These are phyloP conservation scores for Drosophila saltans DNA, from an alignment of 1,140 invertebrate genomes.

Conservation along the genomic window DNA sequence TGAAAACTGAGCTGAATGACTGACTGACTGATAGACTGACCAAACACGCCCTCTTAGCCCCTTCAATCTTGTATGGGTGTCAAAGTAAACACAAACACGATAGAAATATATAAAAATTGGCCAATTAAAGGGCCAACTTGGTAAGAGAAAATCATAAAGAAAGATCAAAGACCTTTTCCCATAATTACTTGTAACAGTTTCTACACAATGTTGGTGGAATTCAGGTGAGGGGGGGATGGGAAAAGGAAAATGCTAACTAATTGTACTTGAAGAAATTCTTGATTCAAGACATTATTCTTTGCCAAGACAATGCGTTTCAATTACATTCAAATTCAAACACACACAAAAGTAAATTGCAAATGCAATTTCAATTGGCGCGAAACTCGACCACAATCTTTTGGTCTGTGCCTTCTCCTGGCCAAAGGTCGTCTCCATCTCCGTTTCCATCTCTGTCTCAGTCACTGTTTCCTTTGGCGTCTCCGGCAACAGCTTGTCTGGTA, in stretches of 20 bases:
- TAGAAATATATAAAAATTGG: constrained; percentile 58
- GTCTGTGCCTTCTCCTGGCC: constrained; percentile 23
- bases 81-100: constrained; percentile 55
- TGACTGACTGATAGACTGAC: neutral
- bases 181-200: constrained; percentile 1
- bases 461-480: neutral
- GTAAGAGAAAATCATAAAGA: constrained; percentile 23
- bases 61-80: constrained; percentile 28
- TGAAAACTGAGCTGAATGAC: neutral
- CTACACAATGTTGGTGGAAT: too few species aligned
- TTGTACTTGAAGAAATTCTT: neutral
- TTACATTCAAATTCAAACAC: constrained; percentile 52
- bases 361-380: constrained; percentile 63
- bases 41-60: neutral
- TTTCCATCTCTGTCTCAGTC: neutral
- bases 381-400: constrained; percentile 57
- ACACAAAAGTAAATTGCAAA: constrained; percentile 41
- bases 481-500: constrained; percentile 18
- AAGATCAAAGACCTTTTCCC: constrained; percentile 7
- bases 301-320: constrained; percentile 71
- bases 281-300: constrained; percentile 1
- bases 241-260: neutral
- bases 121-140: constrained; percentile 63
- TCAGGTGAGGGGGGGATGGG: too few species aligned
- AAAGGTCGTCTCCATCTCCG: constrained; percentile 23